These are phyloP conservation scores for Carapus acus DNA, from an alignment of 2,797 vertebrate species.

Conservation along the genomic window DNA sequence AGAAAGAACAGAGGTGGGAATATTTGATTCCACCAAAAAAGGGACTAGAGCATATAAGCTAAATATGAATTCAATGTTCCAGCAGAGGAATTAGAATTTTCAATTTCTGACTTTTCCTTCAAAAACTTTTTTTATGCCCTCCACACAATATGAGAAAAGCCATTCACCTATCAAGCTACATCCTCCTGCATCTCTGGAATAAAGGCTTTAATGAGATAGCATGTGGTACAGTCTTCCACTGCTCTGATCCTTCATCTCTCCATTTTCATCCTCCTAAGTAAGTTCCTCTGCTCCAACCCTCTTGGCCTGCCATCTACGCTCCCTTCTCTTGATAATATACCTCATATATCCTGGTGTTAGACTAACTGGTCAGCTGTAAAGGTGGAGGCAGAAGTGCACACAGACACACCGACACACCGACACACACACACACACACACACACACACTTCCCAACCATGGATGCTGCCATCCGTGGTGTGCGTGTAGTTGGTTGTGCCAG, in stretches of 20 bases:
- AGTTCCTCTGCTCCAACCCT: conserved; percentile 1
- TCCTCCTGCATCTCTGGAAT: neutral
- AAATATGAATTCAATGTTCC: too few relatives aligned
- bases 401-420: neutral
- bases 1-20: too few relatives aligned
- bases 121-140: neutral
- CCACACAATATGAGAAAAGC: neutral
- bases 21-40: too few relatives aligned
- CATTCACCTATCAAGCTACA: neutral
- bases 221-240: neutral
- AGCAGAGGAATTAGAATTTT: neutral
- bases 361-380: conserved; percentile 23
- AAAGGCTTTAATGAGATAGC: conserved; percentile 3
- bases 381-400: conserved; percentile 10
- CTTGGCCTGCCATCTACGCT: neutral
- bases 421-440: too few relatives aligned
- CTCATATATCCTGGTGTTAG: conserved; percentile 24
- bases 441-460: conserved; percentile 16
- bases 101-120: neutral
- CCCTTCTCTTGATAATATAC: conserved; percentile 9
- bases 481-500: conserved; percentile 12
- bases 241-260: neutral
- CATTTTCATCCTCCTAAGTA: neutral
- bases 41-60: too few relatives aligned
- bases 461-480: conserved; percentile 1